phyloP scores from a whole-genome alignment of 2,113 vertebrate species.

The Tiliqua scincoides region DNA sequence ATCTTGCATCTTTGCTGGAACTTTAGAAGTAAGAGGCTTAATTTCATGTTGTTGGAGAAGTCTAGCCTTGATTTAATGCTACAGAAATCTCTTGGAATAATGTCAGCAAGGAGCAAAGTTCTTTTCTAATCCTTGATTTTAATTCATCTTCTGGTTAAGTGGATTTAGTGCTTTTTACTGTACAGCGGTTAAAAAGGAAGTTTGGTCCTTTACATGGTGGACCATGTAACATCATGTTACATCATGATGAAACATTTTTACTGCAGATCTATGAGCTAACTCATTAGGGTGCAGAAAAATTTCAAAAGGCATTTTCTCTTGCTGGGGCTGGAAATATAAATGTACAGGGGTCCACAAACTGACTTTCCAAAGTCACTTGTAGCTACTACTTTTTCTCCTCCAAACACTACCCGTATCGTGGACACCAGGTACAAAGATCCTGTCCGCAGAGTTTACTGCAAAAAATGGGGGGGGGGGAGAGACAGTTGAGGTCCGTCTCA shows the following conservation, averaged over 20 bases:
- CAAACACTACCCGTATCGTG: neutral
- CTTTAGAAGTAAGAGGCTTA: neutral
- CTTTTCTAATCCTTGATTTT: conserved; percentile 15
- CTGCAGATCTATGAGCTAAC: conserved; percentile 15
- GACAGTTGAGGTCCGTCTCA: too few relatives aligned
- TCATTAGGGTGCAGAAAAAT: conserved; percentile 40
- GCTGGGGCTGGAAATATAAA: neutral
- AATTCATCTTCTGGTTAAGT: neutral
- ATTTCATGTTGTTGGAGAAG: neutral
- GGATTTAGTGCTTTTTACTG: neutral
- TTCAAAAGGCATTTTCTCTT: neutral
- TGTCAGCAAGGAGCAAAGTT: neutral
- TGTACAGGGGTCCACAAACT: neutral
- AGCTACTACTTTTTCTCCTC: neutral
- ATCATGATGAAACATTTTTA: conserved; percentile 24
- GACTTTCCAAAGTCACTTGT: neutral
- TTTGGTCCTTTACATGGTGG: neutral
- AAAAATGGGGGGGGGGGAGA: too few relatives aligned
- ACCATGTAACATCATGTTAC: too few relatives aligned
- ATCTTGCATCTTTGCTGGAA: neutral
- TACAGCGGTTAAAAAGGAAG: neutral
- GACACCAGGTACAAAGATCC: too few relatives aligned
- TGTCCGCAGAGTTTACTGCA: too few relatives aligned
- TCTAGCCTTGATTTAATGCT: neutral
- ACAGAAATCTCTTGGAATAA: neutral